Evolutionary conservation across 2,888 invertebrate genomes (phyloP).

Genomic region (Brenthis ino): DNA sequence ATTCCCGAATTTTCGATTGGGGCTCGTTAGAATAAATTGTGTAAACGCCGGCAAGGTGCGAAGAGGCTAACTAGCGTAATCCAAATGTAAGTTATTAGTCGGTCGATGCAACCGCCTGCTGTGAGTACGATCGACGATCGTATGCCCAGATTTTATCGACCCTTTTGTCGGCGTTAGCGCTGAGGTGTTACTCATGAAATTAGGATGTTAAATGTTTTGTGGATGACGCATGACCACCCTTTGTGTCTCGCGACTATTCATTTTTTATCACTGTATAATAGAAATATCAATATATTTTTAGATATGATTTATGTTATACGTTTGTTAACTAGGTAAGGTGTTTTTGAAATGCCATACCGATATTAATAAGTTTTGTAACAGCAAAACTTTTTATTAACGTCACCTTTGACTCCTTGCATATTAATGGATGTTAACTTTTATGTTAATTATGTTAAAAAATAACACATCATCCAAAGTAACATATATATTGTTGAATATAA

Average conservation of each 20-base stretch:
- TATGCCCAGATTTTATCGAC: constrained; percentile 73
- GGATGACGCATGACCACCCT: constrained; percentile 72
- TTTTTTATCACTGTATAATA: constrained; percentile 56
- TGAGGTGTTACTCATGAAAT: constrained; percentile 79
- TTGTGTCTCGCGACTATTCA: constrained; percentile 50
- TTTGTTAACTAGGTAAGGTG: constrained; percentile 33
- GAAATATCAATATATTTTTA: constrained; percentile 68
- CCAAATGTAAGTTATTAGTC: constrained; percentile 79
- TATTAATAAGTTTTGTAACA: constrained; percentile 10
- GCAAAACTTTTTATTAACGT: neutral
- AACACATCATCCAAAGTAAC: too few species aligned
- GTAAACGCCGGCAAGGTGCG: constrained; percentile 76
- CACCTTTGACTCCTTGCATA: neutral
- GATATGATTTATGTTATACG: constrained; percentile 32
- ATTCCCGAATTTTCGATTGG: constrained; percentile 70
- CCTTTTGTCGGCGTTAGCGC: constrained; percentile 77
- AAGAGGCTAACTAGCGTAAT: constrained; percentile 81
- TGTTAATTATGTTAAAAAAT: neutral
- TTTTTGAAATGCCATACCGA: constrained; percentile 10
- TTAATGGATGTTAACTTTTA: neutral
- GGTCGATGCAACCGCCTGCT: constrained; percentile 66
- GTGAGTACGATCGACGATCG: constrained; percentile 58
- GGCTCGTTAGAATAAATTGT: constrained; percentile 75
- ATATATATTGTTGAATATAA: too few species aligned
- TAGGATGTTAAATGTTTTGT: constrained; percentile 79